phyloP scores from a whole-genome alignment of 1,140 invertebrate species.

The Pararge aegeria region DNA sequence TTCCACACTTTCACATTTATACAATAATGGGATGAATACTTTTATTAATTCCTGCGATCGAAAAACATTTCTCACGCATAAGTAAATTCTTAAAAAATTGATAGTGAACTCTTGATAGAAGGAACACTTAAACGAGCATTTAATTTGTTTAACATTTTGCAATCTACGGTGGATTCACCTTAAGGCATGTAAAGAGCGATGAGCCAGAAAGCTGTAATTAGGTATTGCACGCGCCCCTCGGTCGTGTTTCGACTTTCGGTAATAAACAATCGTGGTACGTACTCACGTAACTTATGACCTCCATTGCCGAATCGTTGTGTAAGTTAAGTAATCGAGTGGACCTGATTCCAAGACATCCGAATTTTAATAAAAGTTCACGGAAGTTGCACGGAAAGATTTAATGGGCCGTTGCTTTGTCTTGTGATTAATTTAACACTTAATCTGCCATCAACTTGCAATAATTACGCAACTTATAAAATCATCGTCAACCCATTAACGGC shows the following conservation, averaged over 20 bases:
- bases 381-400: background rate
- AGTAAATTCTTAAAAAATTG: too few species aligned
- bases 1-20: too few species aligned
- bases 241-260: constrained; percentile 28
- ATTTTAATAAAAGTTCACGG: constrained; percentile 18
- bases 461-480: too few species aligned
- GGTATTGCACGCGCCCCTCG: constrained; percentile 26
- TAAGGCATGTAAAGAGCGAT: constrained; percentile 28
- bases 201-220: constrained; percentile 30
- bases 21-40: too few species aligned
- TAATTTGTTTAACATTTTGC: background rate
- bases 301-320: constrained; percentile 29
- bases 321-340: constrained; percentile 26
- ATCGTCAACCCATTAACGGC: too few species aligned
- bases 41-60: too few species aligned
- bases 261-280: constrained; percentile 36
- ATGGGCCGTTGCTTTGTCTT: background rate
- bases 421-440: background rate
- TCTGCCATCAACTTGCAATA: background rate
- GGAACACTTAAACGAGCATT: background rate
- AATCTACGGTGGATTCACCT: constrained; percentile 2
- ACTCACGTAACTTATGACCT: constrained; percentile 37
- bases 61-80: too few species aligned
- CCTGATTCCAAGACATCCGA: constrained; percentile 23
- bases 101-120: too few species aligned